Base-by-base conservation (phyloP, 2,797 vertebrate species). In the Melanotaenia pygmaea region DNA sequence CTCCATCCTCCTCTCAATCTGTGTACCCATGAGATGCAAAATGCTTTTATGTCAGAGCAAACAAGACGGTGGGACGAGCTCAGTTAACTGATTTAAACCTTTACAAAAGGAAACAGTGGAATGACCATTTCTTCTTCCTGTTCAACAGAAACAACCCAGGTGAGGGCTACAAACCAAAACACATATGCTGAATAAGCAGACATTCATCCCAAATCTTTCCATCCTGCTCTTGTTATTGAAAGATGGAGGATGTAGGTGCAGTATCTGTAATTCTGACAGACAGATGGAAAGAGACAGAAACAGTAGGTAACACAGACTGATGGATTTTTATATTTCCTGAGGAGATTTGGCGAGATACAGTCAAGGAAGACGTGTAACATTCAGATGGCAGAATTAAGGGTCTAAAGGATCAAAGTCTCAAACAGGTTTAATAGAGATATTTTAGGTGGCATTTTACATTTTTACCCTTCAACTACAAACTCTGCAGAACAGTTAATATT, bases 1-100 rank as follows among this genome's bases (percentile, higher is more conserved):
- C 88, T 99, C 98, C 88, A 99, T 92, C 26, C 98, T 94, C 63
- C 95, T 94, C 90, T 99, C 98, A 0, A 99, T 99, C 98, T 99
- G 89, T 22, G 32, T 3, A 0, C 1, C 26, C 13, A 79, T 0
- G 5, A 3, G 2, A 64, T 7, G n/a, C 0, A 70, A 14, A 6
- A n/a, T 8, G 16, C 16, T 18, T 22, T 22, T 50, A 67, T 47
- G 11, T 40, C 1, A 11, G 11, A 40, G 24, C 10, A 59, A 47
- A 56, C 3, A 37, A 28, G 66, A 59, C n/a, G 45, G 1, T 40
- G 35, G 35, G 20, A n/a, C 9, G 8, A 45, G 28, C 1, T 47
- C 30, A 30, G 40, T 34, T 26, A 50, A 12, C 32, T 20, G 61
- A 67, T 71, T 51, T 56, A 34, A 57, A 58, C 24, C 32, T n/a